Conservation (phyloP, 92 coral and sea anemone species). For the Meandrina meandrites region DNA sequence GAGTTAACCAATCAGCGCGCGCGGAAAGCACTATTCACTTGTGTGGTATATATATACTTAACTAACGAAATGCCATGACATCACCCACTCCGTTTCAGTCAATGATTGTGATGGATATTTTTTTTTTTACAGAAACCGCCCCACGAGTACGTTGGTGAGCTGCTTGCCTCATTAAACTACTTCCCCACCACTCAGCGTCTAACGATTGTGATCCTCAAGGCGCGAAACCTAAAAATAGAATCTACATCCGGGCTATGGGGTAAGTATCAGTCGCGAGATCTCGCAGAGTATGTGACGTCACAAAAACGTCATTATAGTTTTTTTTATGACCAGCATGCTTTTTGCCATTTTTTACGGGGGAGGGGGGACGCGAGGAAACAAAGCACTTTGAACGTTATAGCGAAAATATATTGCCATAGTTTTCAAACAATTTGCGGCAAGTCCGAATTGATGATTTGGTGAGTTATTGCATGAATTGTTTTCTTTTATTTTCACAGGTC, state of each 20-base stretch:
- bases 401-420: neutral
- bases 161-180: conserved; percentile 87
- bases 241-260: conserved; percentile 92
- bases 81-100: neutral
- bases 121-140: conserved; percentile 17
- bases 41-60: no score
- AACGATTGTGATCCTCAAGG: conserved; percentile 89
- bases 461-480: neutral
- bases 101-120: neutral
- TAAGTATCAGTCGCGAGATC: no score
- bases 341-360: neutral
- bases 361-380: neutral
- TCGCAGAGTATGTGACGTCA: neutral
- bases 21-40: no score
- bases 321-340: neutral
- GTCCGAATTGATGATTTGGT: no score
- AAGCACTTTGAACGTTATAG: neutral
- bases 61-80: neutral
- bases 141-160: conserved; percentile 86
- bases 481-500: conserved; percentile 54
- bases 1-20: no score
- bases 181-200: conserved; percentile 97
- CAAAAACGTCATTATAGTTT: neutral
- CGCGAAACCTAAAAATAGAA: conserved; percentile 83
- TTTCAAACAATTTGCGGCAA: neutral